A percentile compares a stretch with the other conserved stretches of the same genome.
Conservation (phyloP, 2,888 invertebrate species). For the Microctonus aethiopoides region DNA sequence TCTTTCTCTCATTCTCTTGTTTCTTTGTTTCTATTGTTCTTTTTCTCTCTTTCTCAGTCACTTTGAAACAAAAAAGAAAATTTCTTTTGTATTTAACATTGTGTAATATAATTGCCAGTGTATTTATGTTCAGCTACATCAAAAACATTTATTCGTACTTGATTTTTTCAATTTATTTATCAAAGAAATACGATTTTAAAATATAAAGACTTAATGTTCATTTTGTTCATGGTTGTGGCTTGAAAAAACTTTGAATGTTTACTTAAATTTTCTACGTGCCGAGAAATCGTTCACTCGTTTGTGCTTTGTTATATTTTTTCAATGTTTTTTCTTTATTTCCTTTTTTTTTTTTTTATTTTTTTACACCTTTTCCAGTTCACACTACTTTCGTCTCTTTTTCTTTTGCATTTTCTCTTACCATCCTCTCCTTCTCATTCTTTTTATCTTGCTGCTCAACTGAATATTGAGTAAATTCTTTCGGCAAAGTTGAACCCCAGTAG, state of each 20-base stretch:
- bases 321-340: constrained; percentile 17
- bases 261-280: constrained; percentile 43
- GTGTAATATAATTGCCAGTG: background rate
- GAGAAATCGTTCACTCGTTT: constrained; percentile 29
- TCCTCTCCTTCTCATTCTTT: background rate
- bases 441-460: constrained; percentile 45
- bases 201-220: background rate
- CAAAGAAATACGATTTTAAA: background rate
- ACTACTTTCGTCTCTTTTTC: constrained; percentile 4
- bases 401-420: background rate
- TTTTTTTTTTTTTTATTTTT: background rate
- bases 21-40: background rate
- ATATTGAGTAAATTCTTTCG: constrained; percentile 56
- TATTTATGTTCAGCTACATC: background rate
- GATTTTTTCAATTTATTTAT: constrained; percentile 7
- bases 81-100: background rate
- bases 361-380: constrained; percentile 30
- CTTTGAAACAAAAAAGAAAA: background rate
- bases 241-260: constrained; percentile 57
- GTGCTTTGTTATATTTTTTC: constrained; percentile 10
- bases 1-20: background rate
- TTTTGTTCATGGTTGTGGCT: background rate
- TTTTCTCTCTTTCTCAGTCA: too few relatives aligned
- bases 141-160: background rate
- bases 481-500: constrained; percentile 30